Evolutionary conservation across 2,888 invertebrate species (phyloP).

Genomic region (Aplocera efformata): DNA sequence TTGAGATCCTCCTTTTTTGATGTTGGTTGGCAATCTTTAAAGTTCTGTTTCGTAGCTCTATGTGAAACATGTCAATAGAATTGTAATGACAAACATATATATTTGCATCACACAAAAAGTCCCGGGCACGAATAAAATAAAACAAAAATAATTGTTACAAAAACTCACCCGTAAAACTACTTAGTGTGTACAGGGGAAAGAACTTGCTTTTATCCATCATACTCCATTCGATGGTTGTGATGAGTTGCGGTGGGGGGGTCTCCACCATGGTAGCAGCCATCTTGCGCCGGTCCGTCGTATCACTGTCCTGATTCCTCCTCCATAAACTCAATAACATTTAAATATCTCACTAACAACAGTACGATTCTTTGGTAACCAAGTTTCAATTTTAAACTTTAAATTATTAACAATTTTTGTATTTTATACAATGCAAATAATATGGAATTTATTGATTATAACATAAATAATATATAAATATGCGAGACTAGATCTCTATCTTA

Average conservation of each 20-base stretch:
- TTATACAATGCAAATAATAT: constrained; percentile 35
- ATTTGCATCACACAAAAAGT: too few species aligned
- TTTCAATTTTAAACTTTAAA: constrained; percentile 30
- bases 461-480: constrained; percentile 27
- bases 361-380: constrained; percentile 47
- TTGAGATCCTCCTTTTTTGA: too few species aligned
- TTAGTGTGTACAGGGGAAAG: constrained; percentile 94
- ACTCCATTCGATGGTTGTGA: constrained; percentile 96
- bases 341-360: constrained; percentile 20
- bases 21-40: too few species aligned
- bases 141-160: not conserved
- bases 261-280: constrained; percentile 78
- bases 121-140: not conserved
- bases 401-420: constrained; percentile 38
- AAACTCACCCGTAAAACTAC: constrained; percentile 85
- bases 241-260: constrained; percentile 80
- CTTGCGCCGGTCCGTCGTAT: constrained; percentile 19
- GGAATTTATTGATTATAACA: constrained; percentile 23
- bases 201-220: constrained; percentile 99
- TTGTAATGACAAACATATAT: too few species aligned
- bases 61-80: too few species aligned
- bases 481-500: constrained; percentile 42
- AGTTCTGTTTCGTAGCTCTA: too few species aligned
- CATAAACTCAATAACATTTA: constrained; percentile 53
- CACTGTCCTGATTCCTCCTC: constrained; percentile 32